A percentile compares a stretch with the other conserved stretches of the same genome.
Evolutionary conservation across 2,797 vertebrate genomes (phyloP).

Genomic region (Thamnophis elegans): DNA sequence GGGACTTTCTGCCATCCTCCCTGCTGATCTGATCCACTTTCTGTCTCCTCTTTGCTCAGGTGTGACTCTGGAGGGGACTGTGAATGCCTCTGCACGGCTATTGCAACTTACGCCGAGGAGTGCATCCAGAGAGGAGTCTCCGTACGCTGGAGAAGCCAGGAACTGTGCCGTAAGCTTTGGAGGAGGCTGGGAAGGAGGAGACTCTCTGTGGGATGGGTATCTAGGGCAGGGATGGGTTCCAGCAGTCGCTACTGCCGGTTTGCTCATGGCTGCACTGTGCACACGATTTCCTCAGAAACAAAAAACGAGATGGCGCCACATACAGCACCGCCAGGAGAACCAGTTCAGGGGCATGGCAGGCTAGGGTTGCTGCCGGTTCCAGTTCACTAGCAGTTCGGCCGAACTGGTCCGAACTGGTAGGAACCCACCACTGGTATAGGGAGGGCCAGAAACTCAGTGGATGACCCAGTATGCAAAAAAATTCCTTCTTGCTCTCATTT

Average conservation of each 20-base stretch:
- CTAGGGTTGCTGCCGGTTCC: too few relatives aligned
- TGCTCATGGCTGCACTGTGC: too few relatives aligned
- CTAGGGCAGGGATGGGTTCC: too few relatives aligned
- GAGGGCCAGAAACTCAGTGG: too few relatives aligned
- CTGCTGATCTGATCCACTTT: neutral
- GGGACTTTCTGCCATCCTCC: accelerated
- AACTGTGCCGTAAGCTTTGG: constrained; percentile 81
- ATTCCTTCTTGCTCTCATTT: neutral
- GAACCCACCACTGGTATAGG: too few relatives aligned
- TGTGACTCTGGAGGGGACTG: constrained; percentile 91
- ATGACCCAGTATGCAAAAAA: neutral
- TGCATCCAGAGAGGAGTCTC: constrained; percentile 78
- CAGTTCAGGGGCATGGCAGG: too few relatives aligned
- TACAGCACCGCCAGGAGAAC: too few relatives aligned
- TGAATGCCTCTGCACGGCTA: constrained; percentile 89
- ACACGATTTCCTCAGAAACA: too few relatives aligned
- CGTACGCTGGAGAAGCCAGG: constrained; percentile 87
- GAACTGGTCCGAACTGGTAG: too few relatives aligned
- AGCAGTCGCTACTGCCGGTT: too few relatives aligned
- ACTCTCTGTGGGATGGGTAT: neutral
- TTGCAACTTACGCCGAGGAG: constrained; percentile 84
- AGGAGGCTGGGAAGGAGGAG: neutral
- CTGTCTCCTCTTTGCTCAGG: constrained; percentile 53
- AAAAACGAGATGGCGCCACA: too few relatives aligned
- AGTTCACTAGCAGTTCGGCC: too few relatives aligned